Evolutionary conservation across 2,888 invertebrate species (phyloP).

Genomic region (Cephus runcator): DNA sequence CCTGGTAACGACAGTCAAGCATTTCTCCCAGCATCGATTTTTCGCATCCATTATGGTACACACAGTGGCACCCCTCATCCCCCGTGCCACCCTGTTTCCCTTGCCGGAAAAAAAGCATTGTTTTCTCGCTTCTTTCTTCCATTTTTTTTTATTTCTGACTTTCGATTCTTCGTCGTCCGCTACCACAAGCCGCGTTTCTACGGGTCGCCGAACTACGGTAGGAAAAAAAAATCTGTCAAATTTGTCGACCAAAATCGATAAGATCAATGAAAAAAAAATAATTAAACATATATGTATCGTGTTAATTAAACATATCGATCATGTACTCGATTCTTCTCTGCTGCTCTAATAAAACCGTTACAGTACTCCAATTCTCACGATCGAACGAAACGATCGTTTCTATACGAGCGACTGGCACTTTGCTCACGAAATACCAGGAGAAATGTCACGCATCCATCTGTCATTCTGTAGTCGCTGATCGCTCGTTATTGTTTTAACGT

Average conservation of each 20-base stretch:
- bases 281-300: neutral
- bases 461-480: conserved; percentile 6
- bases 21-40: neutral
- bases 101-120: conserved; percentile 49
- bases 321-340: neutral
- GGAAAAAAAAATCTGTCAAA: neutral
- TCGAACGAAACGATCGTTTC: conserved; percentile 5
- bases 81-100: conserved; percentile 32
- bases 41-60: neutral
- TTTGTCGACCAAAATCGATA: neutral
- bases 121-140: conserved; percentile 27
- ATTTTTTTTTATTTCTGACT: conserved; percentile 10
- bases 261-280: neutral
- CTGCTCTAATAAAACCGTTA: conserved; percentile 9
- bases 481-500: conserved; percentile 15
- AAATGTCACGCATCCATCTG: neutral
- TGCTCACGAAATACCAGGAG: neutral
- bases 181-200: neutral
- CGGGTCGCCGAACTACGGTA: neutral
- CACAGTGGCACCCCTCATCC: conserved; percentile 3
- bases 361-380: conserved; percentile 11
- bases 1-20: conserved; percentile 25
- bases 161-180: neutral
- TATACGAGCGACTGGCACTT: conserved; percentile 8
- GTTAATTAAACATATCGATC: neutral